phyloP scores from a whole-genome alignment of 37 sponge, comb jelly and placozoan species.

The Mnemiopsis leidyi region DNA sequence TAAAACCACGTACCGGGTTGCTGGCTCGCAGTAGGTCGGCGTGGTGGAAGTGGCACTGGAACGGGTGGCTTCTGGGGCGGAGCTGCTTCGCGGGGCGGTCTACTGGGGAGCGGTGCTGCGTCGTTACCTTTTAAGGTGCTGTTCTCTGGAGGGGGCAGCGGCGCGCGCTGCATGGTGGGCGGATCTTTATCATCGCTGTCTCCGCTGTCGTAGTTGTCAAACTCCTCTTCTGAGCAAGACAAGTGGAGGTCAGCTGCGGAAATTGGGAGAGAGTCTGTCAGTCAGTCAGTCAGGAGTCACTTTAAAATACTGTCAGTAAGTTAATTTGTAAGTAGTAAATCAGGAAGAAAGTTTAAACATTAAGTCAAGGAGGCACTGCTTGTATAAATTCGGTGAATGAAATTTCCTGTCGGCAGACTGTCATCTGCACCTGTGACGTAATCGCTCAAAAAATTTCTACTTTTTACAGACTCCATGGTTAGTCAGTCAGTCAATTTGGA shows the following conservation, averaged over 20 bases:
- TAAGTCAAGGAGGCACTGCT: background rate
- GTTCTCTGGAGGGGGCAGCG: background rate
- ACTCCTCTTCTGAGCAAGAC: conserved; percentile 50
- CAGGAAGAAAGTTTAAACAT: too few species aligned
- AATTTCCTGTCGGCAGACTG: too few species aligned
- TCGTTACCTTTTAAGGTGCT: background rate
- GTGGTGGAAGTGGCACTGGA: conserved; percentile 11
- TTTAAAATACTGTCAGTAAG: too few species aligned
- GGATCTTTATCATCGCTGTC: background rate
- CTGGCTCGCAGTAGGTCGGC: background rate
- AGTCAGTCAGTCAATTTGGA: too few species aligned
- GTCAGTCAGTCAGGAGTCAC: background rate
- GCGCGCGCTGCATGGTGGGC: background rate
- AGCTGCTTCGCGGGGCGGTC: background rate
- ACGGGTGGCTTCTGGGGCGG: background rate
- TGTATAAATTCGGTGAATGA: too few species aligned
- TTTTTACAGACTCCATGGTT: too few species aligned
- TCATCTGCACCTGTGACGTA: too few species aligned
- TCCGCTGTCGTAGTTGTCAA: conserved; percentile 33
- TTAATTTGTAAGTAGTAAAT: too few species aligned
- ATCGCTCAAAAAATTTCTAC: too few species aligned
- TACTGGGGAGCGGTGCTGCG: background rate
- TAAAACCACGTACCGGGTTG: too few species aligned
- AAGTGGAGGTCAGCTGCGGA: background rate
- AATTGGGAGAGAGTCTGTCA: background rate